A percentile compares a stretch with the other conserved stretches of the same genome.
phyloP scores from a whole-genome alignment of 2,797 vertebrate species.

The Rallus crepitans region DNA sequence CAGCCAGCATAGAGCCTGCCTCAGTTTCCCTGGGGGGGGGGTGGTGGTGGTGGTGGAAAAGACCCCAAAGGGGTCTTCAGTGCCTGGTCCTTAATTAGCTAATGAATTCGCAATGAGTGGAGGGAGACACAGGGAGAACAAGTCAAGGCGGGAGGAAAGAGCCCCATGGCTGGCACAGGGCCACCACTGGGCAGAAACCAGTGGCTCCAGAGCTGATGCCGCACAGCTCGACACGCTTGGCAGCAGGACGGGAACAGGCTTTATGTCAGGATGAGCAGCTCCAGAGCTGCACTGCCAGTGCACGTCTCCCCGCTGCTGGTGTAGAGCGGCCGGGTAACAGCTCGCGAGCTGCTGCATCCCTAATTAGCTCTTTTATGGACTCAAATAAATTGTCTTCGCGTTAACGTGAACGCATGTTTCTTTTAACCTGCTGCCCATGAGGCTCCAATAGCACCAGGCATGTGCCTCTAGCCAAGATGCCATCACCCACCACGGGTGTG shows the following conservation, averaged over 20 bases:
- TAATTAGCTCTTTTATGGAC: neutral
- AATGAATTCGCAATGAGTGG: neutral
- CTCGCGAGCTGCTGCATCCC: neutral
- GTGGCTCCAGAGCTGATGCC: neutral
- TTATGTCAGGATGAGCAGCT: neutral
- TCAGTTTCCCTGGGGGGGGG: neutral
- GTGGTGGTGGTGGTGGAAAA: no score
- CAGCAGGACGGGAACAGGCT: neutral
- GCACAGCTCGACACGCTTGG: neutral
- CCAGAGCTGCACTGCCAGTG: neutral
- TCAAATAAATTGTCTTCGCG: neutral
- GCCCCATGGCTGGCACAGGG: neutral
- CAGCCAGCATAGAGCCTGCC: neutral
- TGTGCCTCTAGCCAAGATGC: rapidly evolving
- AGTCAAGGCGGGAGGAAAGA: rapidly evolving
- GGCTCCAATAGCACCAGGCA: neutral
- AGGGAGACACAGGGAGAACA: rapidly evolving
- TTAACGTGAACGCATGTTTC: rapidly evolving
- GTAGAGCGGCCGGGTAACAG: neutral
- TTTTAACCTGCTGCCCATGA: neutral
- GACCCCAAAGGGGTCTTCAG: neutral
- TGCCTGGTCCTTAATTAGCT: neutral
- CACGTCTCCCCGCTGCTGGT: neutral
- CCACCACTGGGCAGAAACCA: neutral
- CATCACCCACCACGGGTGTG: rapidly evolving